These are phyloP conservation scores for Eupithecia inturbata DNA, from an alignment of 2,888 invertebrate species.

Conservation along the genomic window DNA sequence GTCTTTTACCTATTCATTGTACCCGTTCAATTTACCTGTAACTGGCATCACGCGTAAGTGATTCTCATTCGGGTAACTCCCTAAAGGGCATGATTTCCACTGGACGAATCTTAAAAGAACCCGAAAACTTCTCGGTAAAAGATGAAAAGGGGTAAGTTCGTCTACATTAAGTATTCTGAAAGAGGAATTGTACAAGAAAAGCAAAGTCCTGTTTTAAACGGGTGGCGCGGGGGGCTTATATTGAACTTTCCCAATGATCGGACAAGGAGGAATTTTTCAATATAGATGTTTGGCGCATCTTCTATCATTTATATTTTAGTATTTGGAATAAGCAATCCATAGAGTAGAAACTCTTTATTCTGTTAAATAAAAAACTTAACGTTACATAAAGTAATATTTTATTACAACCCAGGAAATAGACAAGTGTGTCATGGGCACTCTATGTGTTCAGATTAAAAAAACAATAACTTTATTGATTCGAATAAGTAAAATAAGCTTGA, in stretches of 20 bases:
- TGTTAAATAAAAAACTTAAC: too few relatives aligned
- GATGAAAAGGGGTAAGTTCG: constrained; percentile 72
- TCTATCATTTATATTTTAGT: constrained; percentile 72
- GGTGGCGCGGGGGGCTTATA: constrained; percentile 64
- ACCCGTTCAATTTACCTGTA: constrained; percentile 55
- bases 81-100: constrained; percentile 68
- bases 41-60: constrained; percentile 51
- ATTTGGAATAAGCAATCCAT: constrained; percentile 49
- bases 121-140: constrained; percentile 70
- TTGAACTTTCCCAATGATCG: constrained; percentile 76
- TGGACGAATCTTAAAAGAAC: constrained; percentile 70
- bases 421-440: too few relatives aligned
- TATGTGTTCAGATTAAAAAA: too few relatives aligned
- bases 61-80: constrained; percentile 55
- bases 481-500: too few relatives aligned
- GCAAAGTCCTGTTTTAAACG: constrained; percentile 80
- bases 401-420: too few relatives aligned
- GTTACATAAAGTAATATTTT: too few relatives aligned
- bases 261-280: constrained; percentile 76
- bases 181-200: constrained; percentile 80
- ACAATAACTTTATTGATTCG: too few relatives aligned
- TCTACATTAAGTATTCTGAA: constrained; percentile 80
- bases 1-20: constrained; percentile 42
- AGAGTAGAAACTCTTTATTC: constrained; percentile 43
- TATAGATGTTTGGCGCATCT: constrained; percentile 76